A percentile compares a stretch with the other conserved stretches of the same genome.
These are phyloP conservation scores for Auanema freiburgensis DNA, from an alignment of 2,888 invertebrate genomes.

Conservation along the genomic window DNA sequence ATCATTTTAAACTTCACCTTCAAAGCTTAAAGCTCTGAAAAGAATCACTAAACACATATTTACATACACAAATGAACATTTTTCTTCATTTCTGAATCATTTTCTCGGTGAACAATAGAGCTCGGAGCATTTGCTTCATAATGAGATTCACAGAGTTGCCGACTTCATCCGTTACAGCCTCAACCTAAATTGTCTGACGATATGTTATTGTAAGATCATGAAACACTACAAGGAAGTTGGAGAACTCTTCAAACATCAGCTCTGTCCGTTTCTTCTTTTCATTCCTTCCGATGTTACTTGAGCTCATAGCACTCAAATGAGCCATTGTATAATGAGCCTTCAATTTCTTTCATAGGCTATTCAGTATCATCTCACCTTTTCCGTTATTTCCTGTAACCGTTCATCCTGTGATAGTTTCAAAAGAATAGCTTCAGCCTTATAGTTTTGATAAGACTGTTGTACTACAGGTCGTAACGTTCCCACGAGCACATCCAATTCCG, in stretches of 20 bases:
- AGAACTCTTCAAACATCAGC: slow-evolving; percentile 42
- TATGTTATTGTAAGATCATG: background rate
- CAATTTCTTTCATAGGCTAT: slow-evolving; percentile 5
- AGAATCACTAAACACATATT: too few relatives aligned
- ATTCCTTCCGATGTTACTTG: slow-evolving; percentile 33
- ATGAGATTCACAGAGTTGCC: slow-evolving; percentile 34
- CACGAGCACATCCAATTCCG: slow-evolving; percentile 44
- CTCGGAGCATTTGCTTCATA: slow-evolving; percentile 42
- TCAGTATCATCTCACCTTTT: slow-evolving; percentile 28
- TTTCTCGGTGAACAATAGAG: slow-evolving; percentile 44
- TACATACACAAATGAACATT: background rate
- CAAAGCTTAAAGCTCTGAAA: too few relatives aligned
- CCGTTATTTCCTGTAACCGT: slow-evolving; percentile 38
- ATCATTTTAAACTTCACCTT: background rate
- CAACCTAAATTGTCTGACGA: slow-evolving; percentile 13
- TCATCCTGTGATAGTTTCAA: slow-evolving; percentile 40
- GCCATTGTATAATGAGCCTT: slow-evolving; percentile 49
- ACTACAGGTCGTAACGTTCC: slow-evolving; percentile 45
- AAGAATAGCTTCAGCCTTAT: slow-evolving; percentile 42
- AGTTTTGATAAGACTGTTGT: slow-evolving; percentile 39
- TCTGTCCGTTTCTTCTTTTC: slow-evolving; percentile 44
- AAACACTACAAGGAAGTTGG: slow-evolving; percentile 30
- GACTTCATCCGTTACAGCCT: slow-evolving; percentile 36
- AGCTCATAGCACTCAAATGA: slow-evolving; percentile 37
- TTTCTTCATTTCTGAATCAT: slow-evolving; percentile 26